Conservation (phyloP, 2,888 invertebrate species). For the Pristionchus exspectatus region DNA sequence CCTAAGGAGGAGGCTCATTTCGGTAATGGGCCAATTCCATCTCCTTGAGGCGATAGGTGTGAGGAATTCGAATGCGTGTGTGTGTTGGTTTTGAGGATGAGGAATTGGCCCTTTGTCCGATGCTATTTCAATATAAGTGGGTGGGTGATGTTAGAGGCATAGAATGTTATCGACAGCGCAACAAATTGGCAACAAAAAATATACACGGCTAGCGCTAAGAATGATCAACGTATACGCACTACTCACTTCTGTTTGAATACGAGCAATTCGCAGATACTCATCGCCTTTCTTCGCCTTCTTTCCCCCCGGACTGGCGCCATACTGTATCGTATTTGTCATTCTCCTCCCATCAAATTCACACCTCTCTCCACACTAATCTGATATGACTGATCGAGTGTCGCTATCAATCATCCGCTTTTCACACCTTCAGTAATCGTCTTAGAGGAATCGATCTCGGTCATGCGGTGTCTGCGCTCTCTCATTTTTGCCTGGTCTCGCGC, state of each 20-base stretch:
- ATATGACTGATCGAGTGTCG: background rate
- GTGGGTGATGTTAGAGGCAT: too few relatives aligned
- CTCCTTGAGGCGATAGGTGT: constrained; percentile 41
- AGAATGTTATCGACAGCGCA: background rate
- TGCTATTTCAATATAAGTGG: too few relatives aligned
- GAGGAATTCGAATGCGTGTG: constrained; percentile 31
- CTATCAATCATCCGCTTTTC: constrained; percentile 31
- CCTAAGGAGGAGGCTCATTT: constrained; percentile 22
- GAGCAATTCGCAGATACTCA: background rate
- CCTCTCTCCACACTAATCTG: constrained; percentile 13
- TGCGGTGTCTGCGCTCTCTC: background rate
- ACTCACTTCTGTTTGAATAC: background rate
- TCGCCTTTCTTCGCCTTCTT: background rate
- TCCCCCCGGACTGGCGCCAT: background rate
- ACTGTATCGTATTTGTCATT: constrained; percentile 33
- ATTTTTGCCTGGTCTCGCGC: background rate
- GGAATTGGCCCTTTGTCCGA: background rate
- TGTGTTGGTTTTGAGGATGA: background rate
- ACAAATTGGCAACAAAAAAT: background rate
- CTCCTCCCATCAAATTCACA: constrained; percentile 9
- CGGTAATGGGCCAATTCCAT: background rate
- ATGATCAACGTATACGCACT: background rate
- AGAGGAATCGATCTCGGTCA: constrained; percentile 12
- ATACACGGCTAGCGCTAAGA: background rate
- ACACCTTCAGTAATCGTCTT: constrained; percentile 40